Conservation (phyloP, 2,888 invertebrate species). For the Trilocha varians region DNA sequence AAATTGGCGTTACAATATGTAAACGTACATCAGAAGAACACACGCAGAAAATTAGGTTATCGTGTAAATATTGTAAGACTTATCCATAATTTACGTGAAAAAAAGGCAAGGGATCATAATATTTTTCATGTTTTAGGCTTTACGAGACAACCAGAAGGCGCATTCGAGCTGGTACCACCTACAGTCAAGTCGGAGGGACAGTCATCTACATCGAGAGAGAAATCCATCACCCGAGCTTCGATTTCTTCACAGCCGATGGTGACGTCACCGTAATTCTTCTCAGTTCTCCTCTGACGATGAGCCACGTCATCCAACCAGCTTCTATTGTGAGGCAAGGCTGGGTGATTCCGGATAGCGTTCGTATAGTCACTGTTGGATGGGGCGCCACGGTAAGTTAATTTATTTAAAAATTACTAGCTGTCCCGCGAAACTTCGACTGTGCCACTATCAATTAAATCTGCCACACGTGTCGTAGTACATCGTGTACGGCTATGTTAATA, state of each 20-base stretch:
- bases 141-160: slow-evolving; percentile 12
- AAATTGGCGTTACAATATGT: no score
- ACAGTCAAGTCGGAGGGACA: slow-evolving; percentile 10
- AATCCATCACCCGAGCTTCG: slow-evolving; percentile 12
- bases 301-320: slow-evolving; percentile 2
- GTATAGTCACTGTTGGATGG: slow-evolving; percentile 12
- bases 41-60: no score
- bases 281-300: background rate
- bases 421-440: no score
- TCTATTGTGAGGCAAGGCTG: slow-evolving; percentile 5
- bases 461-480: no score
- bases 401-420: no score
- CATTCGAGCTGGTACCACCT: slow-evolving; percentile 12
- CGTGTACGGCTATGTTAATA: no score
- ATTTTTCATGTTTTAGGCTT: no score
- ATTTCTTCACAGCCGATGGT: slow-evolving; percentile 2
- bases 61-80: no score
- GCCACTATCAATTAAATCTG: no score
- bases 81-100: no score
- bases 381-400: slow-evolving; percentile 9
- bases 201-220: slow-evolving; percentile 1
- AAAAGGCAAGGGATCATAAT: no score
- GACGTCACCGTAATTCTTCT: slow-evolving; percentile 11
- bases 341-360: slow-evolving; percentile 6
- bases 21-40: no score